phyloP scores from a whole-genome alignment of 1,140 invertebrate genomes.

The Scaptomyza montana region DNA sequence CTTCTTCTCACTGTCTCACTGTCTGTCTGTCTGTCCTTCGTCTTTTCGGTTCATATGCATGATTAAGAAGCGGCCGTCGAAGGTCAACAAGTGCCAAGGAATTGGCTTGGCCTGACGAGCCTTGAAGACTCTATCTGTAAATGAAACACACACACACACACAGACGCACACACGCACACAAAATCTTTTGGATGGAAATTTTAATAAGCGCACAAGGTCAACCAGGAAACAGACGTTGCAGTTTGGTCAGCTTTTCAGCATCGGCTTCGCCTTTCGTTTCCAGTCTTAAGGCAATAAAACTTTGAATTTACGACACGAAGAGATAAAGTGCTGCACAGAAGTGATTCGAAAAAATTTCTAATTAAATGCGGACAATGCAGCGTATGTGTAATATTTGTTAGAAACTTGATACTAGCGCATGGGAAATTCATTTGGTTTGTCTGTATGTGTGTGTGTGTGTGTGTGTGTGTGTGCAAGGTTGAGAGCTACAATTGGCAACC shows the following conservation, averaged over 20 bases:
- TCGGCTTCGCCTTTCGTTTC: constrained; percentile 53
- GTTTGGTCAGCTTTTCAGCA: constrained; percentile 55
- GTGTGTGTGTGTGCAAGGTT: constrained; percentile 42
- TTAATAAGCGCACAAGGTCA: constrained; percentile 77
- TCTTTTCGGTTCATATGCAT: constrained; percentile 51
- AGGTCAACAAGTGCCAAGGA: constrained; percentile 79
- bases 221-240: constrained; percentile 66
- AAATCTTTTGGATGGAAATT: constrained; percentile 78
- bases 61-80: constrained; percentile 62
- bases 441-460: constrained; percentile 4
- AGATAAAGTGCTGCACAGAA: neutral
- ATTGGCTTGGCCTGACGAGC: constrained; percentile 43
- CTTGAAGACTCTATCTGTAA: constrained; percentile 3
- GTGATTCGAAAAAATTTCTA: neutral
- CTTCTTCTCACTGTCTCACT: constrained; percentile 18
- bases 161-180: constrained; percentile 3
- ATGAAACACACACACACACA: constrained; percentile 5
- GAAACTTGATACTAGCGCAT: constrained; percentile 49
- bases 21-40: constrained; percentile 4
- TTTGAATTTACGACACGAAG: constrained; percentile 16
- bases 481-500: constrained; percentile 63
- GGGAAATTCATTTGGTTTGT: constrained; percentile 64
- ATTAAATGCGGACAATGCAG: constrained; percentile 10
- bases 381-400: constrained; percentile 44
- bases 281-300: constrained; percentile 35